Base-by-base conservation (phyloP, 2,797 vertebrate species). In the Meriones psammophilus region DNA sequence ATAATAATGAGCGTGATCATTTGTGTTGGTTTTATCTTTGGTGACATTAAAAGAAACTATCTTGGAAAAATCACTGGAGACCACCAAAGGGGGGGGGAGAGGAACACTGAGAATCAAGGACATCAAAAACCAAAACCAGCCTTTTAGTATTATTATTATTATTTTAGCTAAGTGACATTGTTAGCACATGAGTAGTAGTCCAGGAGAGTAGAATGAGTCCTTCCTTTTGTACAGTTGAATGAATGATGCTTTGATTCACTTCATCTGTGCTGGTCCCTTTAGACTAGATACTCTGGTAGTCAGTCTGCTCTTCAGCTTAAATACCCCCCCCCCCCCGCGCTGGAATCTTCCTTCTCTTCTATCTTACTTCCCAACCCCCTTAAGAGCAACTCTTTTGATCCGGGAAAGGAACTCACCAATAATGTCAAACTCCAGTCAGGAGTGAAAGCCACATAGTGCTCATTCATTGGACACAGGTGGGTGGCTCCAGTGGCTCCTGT, bases 21-120 rank as follows among this genome's bases (percentile, higher is more conserved):
- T 97, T 91, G 28, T 89, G 76, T 92, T 88, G 73, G n/a, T 81
- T 93, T 92, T 84, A 50, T 87, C 94, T 95, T 79, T 89, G 60
- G 36, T 73, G 64, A 91, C 58, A 88, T 68, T 66, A 74, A 88
- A 95, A 60, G 85, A 92, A 36, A 26, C 46, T n/a, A 4, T 90
- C 73, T 83, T 93, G 88, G 54, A 83, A 83, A 78, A 36, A 77
- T 54, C 60, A 46, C 50, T 76, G 64, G n/a, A n/a, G 36, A 56
- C 42, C 68, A 62, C 74, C 64, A 94, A 93, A 74, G 36, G 62
- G 50, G 50, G 8, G 9, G 50, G 50, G 50, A 66, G 54, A 46
- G 30, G 18, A 56, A 13, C 4, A 33, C 4, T 68, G 66, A 88
- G 86, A 94, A 66, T 14, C 69, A 86, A 74, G 42, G 39, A 81